Conservation (phyloP, 2,888 invertebrate genomes). For the Epirrhoe alternata region DNA sequence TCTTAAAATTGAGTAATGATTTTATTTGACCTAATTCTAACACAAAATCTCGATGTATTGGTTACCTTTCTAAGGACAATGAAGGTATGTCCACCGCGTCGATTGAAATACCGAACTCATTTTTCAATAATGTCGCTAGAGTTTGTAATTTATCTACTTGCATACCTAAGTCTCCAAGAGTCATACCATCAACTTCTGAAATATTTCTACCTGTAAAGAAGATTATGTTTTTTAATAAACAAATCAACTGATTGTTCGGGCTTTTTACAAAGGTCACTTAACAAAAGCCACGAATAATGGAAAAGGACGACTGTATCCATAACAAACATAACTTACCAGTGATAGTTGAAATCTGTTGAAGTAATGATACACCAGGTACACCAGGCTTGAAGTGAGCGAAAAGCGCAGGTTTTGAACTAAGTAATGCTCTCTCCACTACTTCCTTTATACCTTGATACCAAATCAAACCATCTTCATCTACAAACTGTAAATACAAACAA, state of each 20-base stretch:
- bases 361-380: slow-evolving; percentile 10
- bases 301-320: background rate
- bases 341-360: slow-evolving; percentile 24
- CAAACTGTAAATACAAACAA: slow-evolving; percentile 9
- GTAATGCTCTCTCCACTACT: slow-evolving; percentile 15
- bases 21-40: no score
- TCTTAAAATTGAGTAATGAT: no score
- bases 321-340: slow-evolving; percentile 17
- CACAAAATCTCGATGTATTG: no score
- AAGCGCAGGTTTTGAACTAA: slow-evolving; percentile 17
- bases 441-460: slow-evolving; percentile 28
- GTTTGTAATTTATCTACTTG: slow-evolving; percentile 11
- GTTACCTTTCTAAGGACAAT: slow-evolving; percentile 26
- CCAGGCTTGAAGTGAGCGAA: slow-evolving; percentile 16
- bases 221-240: background rate
- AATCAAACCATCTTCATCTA: slow-evolving; percentile 18
- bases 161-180: slow-evolving; percentile 27
- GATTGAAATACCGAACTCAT: slow-evolving; percentile 21
- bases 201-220: slow-evolving; percentile 29
- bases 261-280: no score
- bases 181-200: slow-evolving; percentile 6
- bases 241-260: no score
- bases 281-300: no score
- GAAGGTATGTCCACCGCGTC: slow-evolving; percentile 21
- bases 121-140: slow-evolving; percentile 24